Evolutionary conservation across 1,140 invertebrate genomes (phyloP).

Genomic region (Sycobia sp.): DNA sequence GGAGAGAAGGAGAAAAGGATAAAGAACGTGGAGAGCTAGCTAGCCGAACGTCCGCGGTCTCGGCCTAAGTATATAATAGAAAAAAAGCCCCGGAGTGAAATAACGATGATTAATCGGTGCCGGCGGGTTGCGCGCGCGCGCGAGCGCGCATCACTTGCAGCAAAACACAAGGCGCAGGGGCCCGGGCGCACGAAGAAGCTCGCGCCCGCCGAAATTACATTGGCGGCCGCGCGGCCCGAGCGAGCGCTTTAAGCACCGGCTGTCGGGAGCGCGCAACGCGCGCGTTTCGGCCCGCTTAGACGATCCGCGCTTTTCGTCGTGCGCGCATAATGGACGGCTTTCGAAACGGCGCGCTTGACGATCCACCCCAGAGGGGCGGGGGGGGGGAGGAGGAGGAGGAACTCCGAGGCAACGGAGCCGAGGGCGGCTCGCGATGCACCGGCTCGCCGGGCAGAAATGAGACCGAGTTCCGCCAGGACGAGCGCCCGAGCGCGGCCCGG

Average conservation of each 20-base stretch:
- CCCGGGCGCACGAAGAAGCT: too few relatives aligned
- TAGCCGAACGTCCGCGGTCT: too few relatives aligned
- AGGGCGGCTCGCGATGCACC: neutral
- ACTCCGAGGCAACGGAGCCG: neutral
- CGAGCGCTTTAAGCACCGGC: conserved; percentile 50
- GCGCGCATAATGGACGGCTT: conserved; percentile 53
- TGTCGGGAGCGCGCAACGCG: conserved; percentile 48
- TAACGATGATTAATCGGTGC: conserved; percentile 43
- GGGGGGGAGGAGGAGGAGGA: conserved; percentile 34
- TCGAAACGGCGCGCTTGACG: too few relatives aligned
- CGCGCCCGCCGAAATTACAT: neutral
- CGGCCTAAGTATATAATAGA: too few relatives aligned
- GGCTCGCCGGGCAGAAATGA: too few relatives aligned
- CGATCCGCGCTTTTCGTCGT: conserved; percentile 45
- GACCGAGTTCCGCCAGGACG: too few relatives aligned
- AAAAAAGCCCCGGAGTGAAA: conserved; percentile 30
- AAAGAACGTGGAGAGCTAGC: too few relatives aligned
- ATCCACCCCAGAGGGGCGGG: too few relatives aligned
- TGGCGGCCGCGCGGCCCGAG: conserved; percentile 1
- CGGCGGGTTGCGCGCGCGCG: too few relatives aligned
- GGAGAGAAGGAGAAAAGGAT: too few relatives aligned
- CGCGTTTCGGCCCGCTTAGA: conserved; percentile 41
- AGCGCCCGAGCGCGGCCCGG: too few relatives aligned
- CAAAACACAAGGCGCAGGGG: conserved; percentile 22
- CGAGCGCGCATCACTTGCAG: conserved; percentile 15